These are phyloP conservation scores for Hylaea fasciaria DNA, from an alignment of 2,888 invertebrate species.

Conservation along the genomic window DNA sequence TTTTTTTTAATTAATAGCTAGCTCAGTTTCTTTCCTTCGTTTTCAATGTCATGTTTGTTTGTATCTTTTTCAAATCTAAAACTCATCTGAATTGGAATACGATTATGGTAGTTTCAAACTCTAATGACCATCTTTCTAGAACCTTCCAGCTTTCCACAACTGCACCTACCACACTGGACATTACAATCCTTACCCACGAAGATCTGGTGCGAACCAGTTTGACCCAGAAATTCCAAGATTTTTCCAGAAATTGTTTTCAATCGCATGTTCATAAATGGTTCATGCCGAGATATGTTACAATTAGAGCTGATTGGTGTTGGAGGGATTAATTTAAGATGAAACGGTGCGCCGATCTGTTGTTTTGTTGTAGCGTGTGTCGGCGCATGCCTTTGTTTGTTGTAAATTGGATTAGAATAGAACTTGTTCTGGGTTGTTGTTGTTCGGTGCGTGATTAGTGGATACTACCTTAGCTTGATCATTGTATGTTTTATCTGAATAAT, in stretches of 20 bases:
- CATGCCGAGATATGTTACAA: constrained; percentile 38
- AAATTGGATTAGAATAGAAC: constrained; percentile 24
- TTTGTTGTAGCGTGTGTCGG: constrained; percentile 11
- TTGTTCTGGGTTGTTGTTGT: constrained; percentile 2
- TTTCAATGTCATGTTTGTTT: too few species aligned
- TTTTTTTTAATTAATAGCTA: too few species aligned
- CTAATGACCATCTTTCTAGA: neutral
- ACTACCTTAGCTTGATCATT: too few species aligned
- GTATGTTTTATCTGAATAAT: too few species aligned
- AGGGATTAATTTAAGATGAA: constrained; percentile 40
- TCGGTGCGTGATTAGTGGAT: neutral
- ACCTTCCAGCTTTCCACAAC: constrained; percentile 13
- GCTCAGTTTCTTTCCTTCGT: too few species aligned
- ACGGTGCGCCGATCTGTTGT: constrained; percentile 24
- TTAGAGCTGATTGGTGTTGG: constrained; percentile 40
- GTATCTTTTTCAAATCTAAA: too few species aligned
- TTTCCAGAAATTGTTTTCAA: constrained; percentile 10
- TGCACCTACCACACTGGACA: neutral
- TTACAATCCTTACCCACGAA: constrained; percentile 26
- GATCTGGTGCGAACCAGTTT: constrained; percentile 21
- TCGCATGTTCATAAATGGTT: constrained; percentile 14
- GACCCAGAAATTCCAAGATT: constrained; percentile 19
- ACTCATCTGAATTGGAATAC: too few species aligned
- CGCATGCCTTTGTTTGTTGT: constrained; percentile 25
- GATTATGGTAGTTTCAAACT: too few species aligned